Conservation (phyloP, 2,888 invertebrate species). For the Tyria jacobaeae region DNA sequence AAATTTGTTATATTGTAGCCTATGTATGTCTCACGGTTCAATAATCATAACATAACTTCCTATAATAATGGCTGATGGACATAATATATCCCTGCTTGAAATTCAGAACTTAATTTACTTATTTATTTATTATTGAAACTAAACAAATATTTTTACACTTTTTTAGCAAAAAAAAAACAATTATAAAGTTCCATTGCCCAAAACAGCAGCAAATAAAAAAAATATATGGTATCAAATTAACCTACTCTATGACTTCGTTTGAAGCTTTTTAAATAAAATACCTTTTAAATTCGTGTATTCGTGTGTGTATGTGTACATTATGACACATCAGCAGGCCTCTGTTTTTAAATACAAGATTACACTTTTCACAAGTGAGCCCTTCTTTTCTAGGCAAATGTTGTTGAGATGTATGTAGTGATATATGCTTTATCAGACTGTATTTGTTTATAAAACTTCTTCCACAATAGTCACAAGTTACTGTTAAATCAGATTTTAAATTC, state of each 20-base stretch:
- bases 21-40: too few species aligned
- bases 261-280: not conserved
- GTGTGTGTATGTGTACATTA: constrained; percentile 1
- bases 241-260: not conserved
- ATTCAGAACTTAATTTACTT: too few species aligned
- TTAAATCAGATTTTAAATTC: not conserved
- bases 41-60: too few species aligned
- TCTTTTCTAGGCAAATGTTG: not conserved
- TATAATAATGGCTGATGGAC: too few species aligned
- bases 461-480: constrained; percentile 14
- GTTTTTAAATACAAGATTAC: constrained; percentile 16
- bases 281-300: constrained; percentile 9
- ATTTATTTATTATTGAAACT: too few species aligned
- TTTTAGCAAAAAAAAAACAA: too few species aligned
- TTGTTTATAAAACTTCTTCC: constrained; percentile 10
- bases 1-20: too few species aligned
- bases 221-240: not conserved
- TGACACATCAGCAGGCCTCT: constrained; percentile 14
- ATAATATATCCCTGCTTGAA: too few species aligned
- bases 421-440: constrained; percentile 9
- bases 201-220: not conserved
- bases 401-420: constrained; percentile 7
- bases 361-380: constrained; percentile 12
- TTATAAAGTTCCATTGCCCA: too few species aligned
- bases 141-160: too few species aligned